Percentiles rank a stretch among this genome's conserved stretches.
Conservation (phyloP, 2,797 vertebrate species). For the Falco novaeseelandiae region DNA sequence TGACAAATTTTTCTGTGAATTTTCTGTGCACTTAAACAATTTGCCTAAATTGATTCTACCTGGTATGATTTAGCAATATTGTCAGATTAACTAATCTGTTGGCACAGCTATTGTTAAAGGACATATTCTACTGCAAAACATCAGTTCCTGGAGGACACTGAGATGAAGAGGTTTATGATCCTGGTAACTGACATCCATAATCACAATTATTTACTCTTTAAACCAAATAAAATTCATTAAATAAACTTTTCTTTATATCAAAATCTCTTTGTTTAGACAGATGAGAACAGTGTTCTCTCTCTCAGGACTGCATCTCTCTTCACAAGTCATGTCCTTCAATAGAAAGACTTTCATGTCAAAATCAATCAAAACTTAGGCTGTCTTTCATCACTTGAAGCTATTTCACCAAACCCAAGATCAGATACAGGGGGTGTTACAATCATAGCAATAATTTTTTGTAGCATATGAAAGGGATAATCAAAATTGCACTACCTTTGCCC, state of each 20-base stretch:
- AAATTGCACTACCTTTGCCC: neutral
- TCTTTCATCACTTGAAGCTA: neutral
- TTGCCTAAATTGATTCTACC: neutral
- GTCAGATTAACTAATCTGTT: neutral
- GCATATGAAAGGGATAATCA: neutral
- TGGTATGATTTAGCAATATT: neutral
- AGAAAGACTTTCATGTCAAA: constrained; percentile 46
- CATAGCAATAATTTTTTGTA: neutral
- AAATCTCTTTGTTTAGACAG: constrained; percentile 37
- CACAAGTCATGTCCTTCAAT: neutral
- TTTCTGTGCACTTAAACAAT: neutral
- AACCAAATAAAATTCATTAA: constrained; percentile 44
- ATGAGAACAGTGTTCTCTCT: constrained; percentile 1
- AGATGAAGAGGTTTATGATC: constrained; percentile 35
- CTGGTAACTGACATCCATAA: constrained; percentile 30
- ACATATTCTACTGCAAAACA: neutral
- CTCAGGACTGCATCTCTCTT: neutral
- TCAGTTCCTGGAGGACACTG: neutral
- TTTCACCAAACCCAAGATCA: neutral
- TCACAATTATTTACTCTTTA: constrained; percentile 53
- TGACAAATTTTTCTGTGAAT: neutral
- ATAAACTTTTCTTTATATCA: constrained; percentile 42
- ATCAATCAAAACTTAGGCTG: constrained; percentile 31
- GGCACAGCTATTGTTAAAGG: neutral
- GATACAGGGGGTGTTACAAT: neutral